Conservation (phyloP, 37 sponge, comb jelly and placozoan genomes). For the Agelas oroides region DNA sequence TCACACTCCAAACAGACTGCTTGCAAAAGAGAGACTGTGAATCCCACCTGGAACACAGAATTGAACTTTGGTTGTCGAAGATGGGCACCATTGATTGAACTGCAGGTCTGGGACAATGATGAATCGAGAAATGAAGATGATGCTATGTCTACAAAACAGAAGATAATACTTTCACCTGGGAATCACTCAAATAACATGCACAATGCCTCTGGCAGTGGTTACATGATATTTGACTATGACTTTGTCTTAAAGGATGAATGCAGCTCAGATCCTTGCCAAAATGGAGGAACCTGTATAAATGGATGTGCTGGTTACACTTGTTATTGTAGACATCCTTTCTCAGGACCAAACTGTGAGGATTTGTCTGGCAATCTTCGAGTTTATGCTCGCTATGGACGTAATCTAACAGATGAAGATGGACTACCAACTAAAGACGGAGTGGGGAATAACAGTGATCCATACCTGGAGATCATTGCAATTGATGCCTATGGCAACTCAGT, state of each 20-base stretch:
- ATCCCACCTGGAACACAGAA: too few relatives aligned
- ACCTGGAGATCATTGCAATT: background rate
- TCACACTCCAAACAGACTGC: background rate
- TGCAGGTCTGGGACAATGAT: too few relatives aligned
- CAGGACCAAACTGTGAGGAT: constrained; percentile 4
- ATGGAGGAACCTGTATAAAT: constrained; percentile 18
- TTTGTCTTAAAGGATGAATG: background rate
- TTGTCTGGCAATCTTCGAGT: background rate
- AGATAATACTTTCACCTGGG: too few relatives aligned
- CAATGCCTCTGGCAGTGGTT: background rate
- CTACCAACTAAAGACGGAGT: too few relatives aligned
- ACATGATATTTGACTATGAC: background rate
- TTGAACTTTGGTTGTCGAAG: too few relatives aligned
- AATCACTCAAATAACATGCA: too few relatives aligned
- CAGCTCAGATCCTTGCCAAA: background rate
- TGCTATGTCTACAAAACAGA: too few relatives aligned
- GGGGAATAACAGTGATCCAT: background rate
- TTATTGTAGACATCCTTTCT: background rate
- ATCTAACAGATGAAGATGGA: constrained; percentile 5
- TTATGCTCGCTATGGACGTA: constrained; percentile 8
- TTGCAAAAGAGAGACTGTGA: too few relatives aligned
- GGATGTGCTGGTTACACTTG: background rate
- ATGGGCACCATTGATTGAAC: too few relatives aligned
- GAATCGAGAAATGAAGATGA: too few relatives aligned
- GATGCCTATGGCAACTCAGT: background rate